Evolutionary conservation across 2,888 invertebrate genomes (phyloP).

Genomic region (Ditula angustiorana): DNA sequence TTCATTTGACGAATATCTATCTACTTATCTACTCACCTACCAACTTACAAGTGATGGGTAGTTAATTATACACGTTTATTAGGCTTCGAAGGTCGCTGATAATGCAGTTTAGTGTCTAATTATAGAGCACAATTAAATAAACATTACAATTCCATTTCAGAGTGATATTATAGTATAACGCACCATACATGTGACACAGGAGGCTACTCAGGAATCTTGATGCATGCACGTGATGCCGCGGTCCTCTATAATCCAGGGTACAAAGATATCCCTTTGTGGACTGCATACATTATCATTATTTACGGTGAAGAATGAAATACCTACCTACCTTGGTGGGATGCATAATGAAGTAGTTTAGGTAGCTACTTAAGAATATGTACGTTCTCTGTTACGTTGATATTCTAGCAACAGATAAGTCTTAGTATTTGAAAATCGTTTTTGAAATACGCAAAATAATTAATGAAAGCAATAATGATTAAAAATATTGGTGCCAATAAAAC

Average conservation of each 20-base stretch:
- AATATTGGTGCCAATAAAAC: neutral
- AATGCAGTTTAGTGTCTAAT: neutral
- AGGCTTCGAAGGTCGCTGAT: neutral
- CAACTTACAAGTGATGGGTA: neutral
- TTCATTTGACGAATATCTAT: slow-evolving; percentile 33
- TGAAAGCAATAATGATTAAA: no score
- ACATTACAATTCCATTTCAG: slow-evolving; percentile 27
- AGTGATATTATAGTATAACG: neutral
- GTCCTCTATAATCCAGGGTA: slow-evolving; percentile 17
- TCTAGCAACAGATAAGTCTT: no score
- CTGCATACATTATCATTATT: slow-evolving; percentile 33
- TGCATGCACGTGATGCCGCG: no score
- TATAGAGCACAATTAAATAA: slow-evolving; percentile 19
- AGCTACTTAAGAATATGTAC: neutral
- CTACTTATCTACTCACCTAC: slow-evolving; percentile 21
- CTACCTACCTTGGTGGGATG: slow-evolving; percentile 18
- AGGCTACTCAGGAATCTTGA: no score
- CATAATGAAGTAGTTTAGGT: slow-evolving; percentile 33
- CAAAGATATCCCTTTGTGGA: slow-evolving; percentile 22
- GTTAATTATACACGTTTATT: neutral
- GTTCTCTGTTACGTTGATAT: no score
- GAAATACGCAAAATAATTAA: no score
- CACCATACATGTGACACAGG: neutral
- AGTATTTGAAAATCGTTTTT: no score
- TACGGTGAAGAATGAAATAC: slow-evolving; percentile 27